Percentiles rank a stretch among this genome's conserved stretches.
Conservation (phyloP, 2,113 vertebrate genomes). For the Castor canadensis region DNA sequence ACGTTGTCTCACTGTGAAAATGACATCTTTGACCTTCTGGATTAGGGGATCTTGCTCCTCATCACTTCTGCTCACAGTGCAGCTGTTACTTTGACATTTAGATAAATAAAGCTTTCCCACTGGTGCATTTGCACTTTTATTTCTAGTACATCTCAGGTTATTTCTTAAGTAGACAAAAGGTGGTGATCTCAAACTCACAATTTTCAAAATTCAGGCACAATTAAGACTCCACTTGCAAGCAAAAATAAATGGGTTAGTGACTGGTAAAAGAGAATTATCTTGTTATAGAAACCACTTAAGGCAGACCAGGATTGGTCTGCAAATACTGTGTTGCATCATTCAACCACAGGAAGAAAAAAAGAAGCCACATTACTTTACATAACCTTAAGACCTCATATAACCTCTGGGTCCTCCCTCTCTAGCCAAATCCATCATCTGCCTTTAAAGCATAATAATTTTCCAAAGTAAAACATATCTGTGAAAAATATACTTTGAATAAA, state of each 20-base stretch:
- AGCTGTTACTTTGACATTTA: background rate
- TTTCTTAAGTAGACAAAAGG: constrained; percentile 18
- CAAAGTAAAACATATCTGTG: background rate
- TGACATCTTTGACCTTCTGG: background rate
- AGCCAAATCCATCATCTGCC: background rate
- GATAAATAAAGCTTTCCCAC: background rate
- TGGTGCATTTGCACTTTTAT: background rate
- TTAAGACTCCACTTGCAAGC: constrained; percentile 38
- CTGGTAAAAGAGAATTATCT: constrained; percentile 42
- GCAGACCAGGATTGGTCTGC: constrained; percentile 30
- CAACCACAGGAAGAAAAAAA: constrained; percentile 48
- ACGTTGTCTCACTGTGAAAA: background rate
- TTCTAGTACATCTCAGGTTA: background rate
- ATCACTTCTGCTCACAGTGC: background rate
- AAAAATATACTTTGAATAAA: constrained; percentile 4
- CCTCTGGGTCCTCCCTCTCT: background rate
- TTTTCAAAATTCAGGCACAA: constrained; percentile 57
- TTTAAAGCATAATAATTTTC: background rate
- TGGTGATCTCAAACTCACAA: constrained; percentile 19
- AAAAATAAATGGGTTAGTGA: constrained; percentile 56
- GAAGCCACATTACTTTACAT: constrained; percentile 58
- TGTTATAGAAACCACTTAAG: constrained; percentile 63
- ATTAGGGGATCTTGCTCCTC: background rate
- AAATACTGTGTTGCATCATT: constrained; percentile 11
- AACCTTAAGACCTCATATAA: constrained; percentile 65